phyloP scores from a whole-genome alignment of 1,140 invertebrate genomes.

The Scaptomyza montana region DNA sequence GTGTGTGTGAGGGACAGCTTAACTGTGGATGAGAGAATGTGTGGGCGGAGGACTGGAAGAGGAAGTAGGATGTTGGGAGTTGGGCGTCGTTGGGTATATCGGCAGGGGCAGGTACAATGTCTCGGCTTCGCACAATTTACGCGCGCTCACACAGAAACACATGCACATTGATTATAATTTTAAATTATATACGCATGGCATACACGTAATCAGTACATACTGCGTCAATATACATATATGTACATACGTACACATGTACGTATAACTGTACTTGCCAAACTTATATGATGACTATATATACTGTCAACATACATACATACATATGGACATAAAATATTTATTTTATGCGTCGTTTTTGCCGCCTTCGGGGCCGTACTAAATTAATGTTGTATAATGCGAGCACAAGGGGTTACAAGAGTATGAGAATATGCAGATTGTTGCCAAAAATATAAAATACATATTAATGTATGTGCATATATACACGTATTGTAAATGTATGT shows the following conservation, averaged over 20 bases:
- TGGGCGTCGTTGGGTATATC: background rate
- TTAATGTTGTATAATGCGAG: constrained; percentile 65
- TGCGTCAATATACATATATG: constrained; percentile 16
- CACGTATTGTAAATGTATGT: too few species aligned
- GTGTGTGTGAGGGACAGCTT: constrained; percentile 63
- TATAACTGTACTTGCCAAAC: constrained; percentile 54
- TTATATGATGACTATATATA: constrained; percentile 41
- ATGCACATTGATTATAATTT: constrained; percentile 81
- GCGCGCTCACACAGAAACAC: constrained; percentile 53
- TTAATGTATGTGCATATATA: background rate
- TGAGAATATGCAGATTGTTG: constrained; percentile 37
- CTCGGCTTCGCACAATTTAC: constrained; percentile 72
- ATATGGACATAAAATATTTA: constrained; percentile 69
- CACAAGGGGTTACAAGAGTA: constrained; percentile 23
- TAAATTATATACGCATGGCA: constrained; percentile 68
- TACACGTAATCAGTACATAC: constrained; percentile 36
- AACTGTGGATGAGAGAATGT: constrained; percentile 21
- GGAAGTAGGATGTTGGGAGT: background rate
- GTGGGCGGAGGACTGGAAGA: background rate
- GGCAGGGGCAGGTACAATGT: constrained; percentile 66
- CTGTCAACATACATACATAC: constrained; percentile 36
- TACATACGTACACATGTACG: constrained; percentile 28
- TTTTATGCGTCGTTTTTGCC: constrained; percentile 67
- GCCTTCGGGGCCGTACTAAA: constrained; percentile 63
- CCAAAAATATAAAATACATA: constrained; percentile 45